Evolutionary conservation across 2,113 vertebrate species (phyloP), one percentile per base, ranked within the genome.

Genomic region (Rhagologus leucostigma): DNA sequence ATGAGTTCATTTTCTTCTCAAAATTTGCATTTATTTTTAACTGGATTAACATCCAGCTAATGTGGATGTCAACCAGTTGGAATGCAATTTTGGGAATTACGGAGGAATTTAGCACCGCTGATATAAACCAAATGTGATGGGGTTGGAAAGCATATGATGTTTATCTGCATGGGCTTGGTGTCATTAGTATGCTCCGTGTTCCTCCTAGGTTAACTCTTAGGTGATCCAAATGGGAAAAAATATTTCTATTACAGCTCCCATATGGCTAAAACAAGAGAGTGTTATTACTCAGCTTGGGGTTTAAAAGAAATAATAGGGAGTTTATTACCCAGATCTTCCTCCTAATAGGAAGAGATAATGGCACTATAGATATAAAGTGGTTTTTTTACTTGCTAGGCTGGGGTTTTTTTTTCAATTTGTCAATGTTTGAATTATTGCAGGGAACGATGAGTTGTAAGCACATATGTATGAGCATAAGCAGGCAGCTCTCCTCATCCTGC

Each of bases 41-140:
- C 96, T 88, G 94, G 94, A 97, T 98, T 97, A 97, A 89, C 91
- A 96, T 97, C 96, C 96, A 97, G 69, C 93, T 97, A 90, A 97
- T 97, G 78, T 96, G 96, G 76, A 97, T 97, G 97, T 97, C 97
- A 98, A 89, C 92, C 73, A 55, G 68, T 96, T 96, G 97, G 97
- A 98, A 98, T 97, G 97, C 83, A 90, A 96, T 95, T 97, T 97
- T 74, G 97, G 89, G 70, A 96, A 93, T 95, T 90, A 93, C 9
- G 57, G 53, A 94, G 87, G 95, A 98, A 95, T 75, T 76, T 91
- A 97, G 90, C 94, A 87, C 97, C 76, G 88, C 88, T 98, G 97
- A 98, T 98, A 96, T 16, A 95, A 98, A 98, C 93, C 98, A 98
- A 98, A 98, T 98, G 97, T 97, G 95, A 96, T 81, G 11, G 44